Base-by-base conservation (phyloP, 1,140 invertebrate species). In the Drosophila triauraria region DNA sequence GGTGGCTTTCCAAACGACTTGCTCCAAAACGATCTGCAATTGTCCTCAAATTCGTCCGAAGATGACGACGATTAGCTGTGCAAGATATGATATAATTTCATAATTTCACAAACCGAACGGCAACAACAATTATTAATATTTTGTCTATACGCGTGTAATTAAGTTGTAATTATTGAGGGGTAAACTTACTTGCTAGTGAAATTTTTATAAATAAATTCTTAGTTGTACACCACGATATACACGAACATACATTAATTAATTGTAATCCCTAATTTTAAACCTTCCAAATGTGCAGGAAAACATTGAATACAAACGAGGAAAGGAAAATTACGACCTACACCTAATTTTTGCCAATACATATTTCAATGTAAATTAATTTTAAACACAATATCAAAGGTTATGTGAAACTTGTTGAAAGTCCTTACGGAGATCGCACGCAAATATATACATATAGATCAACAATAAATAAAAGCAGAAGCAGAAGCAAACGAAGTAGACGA, bases 1-100 rank as follows among this genome's bases (percentile, higher is more conserved):
- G 91, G 93, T 59, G 91, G 93, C 10, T 93, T 94, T 93, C 93
- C 94, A 61, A 93, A 93, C 83, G 93, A 94, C 93, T 93, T 95
- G 75, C 92, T 96, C 47, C 95, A 95, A 87, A 95, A 96, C 79
- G 96, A 96, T 93, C 93, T 96, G 75, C 95, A 96, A 86, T 93
- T 96, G 69, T 96, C 92, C 46, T 93, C 92, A 44, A 92, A 92
- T 79, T 93, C 92, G 77, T 92, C 91, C 69, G 91, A 92, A 61
- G 91, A 91, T 59, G 88, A 92, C 70, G 91, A 92, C 74, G 85
- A 91, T 74, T 91, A 87, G 82, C 7, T 38, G 20, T 50, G 53
- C 47, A 17, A 58, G 54, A 60, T 82, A 56, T 64, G 48, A 74
- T 70, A 23, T 46, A 51, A 51, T 59, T 70, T 61, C 58, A 64